Conservation (phyloP, 2,888 invertebrate genomes). For the Aleiodes leptofemur region DNA sequence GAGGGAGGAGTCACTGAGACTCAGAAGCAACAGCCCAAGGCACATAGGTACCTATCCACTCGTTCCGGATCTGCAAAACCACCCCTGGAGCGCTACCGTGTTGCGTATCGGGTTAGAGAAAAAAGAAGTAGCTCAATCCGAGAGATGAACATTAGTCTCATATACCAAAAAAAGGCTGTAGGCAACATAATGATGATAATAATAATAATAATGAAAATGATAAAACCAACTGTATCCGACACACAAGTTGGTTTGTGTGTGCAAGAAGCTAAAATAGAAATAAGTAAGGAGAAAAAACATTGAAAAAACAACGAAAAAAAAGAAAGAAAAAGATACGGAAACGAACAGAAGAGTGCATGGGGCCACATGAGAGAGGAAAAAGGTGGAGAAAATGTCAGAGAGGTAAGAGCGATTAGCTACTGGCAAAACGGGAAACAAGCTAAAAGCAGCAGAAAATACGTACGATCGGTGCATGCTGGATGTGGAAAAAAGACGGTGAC, state of each 20-base stretch:
- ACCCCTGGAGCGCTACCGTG: slow-evolving; percentile 36
- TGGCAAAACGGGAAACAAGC: slow-evolving; percentile 71
- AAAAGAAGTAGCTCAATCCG: slow-evolving; percentile 18
- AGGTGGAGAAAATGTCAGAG: slow-evolving; percentile 47
- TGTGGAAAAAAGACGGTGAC: slow-evolving; percentile 43
- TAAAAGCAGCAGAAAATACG: slow-evolving; percentile 62
- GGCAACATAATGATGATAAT: slow-evolving; percentile 21
- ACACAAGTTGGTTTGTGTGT: slow-evolving; percentile 22
- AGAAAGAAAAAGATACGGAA: slow-evolving; percentile 52
- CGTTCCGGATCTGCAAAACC: slow-evolving; percentile 28
- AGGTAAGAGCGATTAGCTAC: slow-evolving; percentile 72
- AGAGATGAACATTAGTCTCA: neutral
- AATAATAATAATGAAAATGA: slow-evolving; percentile 16
- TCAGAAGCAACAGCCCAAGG: slow-evolving; percentile 29
- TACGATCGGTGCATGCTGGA: slow-evolving; percentile 47
- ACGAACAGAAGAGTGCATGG: slow-evolving; percentile 49
- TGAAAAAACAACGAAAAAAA: slow-evolving; percentile 26
- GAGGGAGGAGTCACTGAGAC: slow-evolving; percentile 20
- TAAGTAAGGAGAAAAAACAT: slow-evolving; percentile 22
- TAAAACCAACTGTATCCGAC: neutral
- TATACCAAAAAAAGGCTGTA: slow-evolving; percentile 27
- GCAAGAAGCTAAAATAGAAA: slow-evolving; percentile 7
- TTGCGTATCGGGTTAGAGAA: slow-evolving; percentile 14
- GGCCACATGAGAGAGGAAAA: slow-evolving; percentile 31
- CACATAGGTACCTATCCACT: slow-evolving; percentile 16